phyloP scores from a whole-genome alignment of 2,797 vertebrate species.

The Alauda arvensis region DNA sequence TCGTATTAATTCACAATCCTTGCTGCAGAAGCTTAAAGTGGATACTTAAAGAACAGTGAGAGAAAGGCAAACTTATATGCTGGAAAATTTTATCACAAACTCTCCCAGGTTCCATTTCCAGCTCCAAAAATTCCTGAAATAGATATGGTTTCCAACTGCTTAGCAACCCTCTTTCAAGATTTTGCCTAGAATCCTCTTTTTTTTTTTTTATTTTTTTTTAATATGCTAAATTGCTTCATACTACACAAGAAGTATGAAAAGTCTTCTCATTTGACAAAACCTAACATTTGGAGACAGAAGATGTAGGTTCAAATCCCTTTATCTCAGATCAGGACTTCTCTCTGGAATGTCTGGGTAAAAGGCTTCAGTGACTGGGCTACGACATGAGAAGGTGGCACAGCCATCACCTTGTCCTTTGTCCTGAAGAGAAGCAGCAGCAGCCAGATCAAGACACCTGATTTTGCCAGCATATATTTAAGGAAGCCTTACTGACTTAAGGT shows the following conservation, averaged over 20 bases:
- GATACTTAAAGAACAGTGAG: neutral
- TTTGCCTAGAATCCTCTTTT: neutral
- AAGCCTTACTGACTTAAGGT: neutral
- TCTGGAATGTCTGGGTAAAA: neutral
- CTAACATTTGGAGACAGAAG: neutral
- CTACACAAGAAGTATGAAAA: neutral
- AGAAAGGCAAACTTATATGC: neutral
- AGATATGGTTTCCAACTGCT: neutral
- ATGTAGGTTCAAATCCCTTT: neutral
- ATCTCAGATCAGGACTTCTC: neutral
- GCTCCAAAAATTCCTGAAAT: neutral
- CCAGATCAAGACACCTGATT: neutral
- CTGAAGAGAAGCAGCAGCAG: neutral
- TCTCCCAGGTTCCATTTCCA: neutral
- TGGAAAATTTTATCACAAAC: neutral
- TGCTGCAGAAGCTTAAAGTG: neutral
- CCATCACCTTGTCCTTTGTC: neutral
- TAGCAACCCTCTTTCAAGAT: neutral
- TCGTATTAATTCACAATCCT: neutral
- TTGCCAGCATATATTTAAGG: neutral
- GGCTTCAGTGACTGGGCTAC: neutral
- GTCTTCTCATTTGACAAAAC: neutral
- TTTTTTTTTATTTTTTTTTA: too few species aligned
- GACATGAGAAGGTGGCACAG: neutral
- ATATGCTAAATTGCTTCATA: neutral